These are phyloP conservation scores for Hyperoplus lanceolatus DNA, from an alignment of 2,797 vertebrate species.

Conservation along the genomic window DNA sequence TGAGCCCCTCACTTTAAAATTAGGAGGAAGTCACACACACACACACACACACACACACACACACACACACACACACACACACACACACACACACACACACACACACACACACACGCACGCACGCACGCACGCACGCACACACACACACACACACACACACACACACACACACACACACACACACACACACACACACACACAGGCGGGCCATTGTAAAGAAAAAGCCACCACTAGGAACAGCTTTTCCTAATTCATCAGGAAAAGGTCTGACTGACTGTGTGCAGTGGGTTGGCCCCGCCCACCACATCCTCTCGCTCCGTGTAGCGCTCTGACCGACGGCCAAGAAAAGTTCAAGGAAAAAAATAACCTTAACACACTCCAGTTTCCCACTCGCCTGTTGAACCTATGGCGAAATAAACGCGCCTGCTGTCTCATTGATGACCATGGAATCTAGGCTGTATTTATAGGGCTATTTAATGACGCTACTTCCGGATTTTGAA, in stretches of 20 bases:
- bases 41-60: constrained; percentile 70
- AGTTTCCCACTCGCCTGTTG: constrained; percentile 17
- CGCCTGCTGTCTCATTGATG: not conserved
- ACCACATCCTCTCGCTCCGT: constrained; percentile 74
- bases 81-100: constrained; percentile 59
- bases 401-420: constrained; percentile 14
- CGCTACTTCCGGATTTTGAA: constrained; percentile 18
- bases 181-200: constrained; percentile 59
- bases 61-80: constrained; percentile 59
- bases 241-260: constrained; percentile 57
- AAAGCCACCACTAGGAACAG: constrained; percentile 53
- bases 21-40: constrained; percentile 69
- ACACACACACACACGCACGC: constrained; percentile 58
- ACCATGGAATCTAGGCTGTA: not conserved
- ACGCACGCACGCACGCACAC: constrained; percentile 58
- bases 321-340: constrained; percentile 34
- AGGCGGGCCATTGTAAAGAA: constrained; percentile 62
- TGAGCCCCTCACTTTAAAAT: constrained; percentile 5
- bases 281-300: constrained; percentile 70
- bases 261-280: constrained; percentile 27
- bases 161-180: constrained; percentile 59
- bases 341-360: constrained; percentile 68
- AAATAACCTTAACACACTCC: constrained; percentile 10
- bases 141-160: constrained; percentile 58
- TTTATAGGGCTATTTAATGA: not conserved